Evolutionary conservation across 23 tunicate species (phyloP).

Genomic region (Trididemnum nubilum): DNA sequence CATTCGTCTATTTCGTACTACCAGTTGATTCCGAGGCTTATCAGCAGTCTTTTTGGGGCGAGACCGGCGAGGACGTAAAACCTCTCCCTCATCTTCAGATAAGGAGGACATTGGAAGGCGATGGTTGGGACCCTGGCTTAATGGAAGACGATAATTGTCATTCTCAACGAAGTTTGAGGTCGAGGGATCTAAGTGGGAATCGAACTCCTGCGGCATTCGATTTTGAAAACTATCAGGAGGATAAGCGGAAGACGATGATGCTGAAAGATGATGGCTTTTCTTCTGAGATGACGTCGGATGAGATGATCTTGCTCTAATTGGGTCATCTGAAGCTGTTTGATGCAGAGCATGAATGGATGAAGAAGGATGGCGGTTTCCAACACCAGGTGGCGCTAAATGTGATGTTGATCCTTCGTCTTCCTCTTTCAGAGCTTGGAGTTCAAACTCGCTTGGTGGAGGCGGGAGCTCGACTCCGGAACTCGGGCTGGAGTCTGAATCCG

Average conservation of each 20-base stretch:
- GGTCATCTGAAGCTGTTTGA: not conserved
- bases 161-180: no score
- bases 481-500: conserved; percentile 41
- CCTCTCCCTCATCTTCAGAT: conserved; percentile 5
- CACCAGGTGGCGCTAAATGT: conserved; percentile 2
- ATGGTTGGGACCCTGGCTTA: not conserved
- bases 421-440: conserved; percentile 39
- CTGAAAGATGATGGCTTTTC: not conserved
- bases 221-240: not conserved
- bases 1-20: not conserved
- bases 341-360: conserved; percentile 10
- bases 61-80: not conserved
- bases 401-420: conserved; percentile 29
- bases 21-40: not conserved
- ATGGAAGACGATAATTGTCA: no score
- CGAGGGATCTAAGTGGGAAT: not conserved
- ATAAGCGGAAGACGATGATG: no score
- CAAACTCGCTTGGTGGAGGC: conserved; percentile 53
- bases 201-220: not conserved
- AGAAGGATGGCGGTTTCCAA: conserved; percentile 23
- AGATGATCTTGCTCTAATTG: not conserved
- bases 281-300: not conserved
- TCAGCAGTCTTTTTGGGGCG: not conserved
- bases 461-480: conserved; percentile 49
- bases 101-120: conserved; percentile 6